Base-by-base conservation (phyloP, 2,797 vertebrate genomes). In the Vultur gryphus region DNA sequence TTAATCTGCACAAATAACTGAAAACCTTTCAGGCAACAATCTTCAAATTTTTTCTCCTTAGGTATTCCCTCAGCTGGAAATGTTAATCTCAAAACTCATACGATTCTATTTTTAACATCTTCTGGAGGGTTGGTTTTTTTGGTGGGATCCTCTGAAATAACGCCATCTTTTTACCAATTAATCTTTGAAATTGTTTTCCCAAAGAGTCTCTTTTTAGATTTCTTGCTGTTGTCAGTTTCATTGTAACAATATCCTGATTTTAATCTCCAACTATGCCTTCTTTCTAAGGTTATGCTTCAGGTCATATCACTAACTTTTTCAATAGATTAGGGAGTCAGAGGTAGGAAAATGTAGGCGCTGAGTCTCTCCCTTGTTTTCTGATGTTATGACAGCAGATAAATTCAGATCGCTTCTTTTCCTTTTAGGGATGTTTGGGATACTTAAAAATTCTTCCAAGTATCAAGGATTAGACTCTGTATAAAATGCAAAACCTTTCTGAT, bases 11-110 rank as follows among this genome's bases (percentile, higher is more conserved):
- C 17, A 79, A 85, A 86, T 73, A 94, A 90, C 66, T 62, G 66
- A 91, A 87, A 91, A 89, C 24, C 44, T 95, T 80, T 81, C 84
- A 91, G 89, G 89, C 75, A 92, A 90, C 13, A 88, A 61, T 44
- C 80, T 81, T 84, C 44, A 83, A 37, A 3, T 77, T 72, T 90
- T 87, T 93, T 78, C 41, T 89, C 26, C 65, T 87, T 84, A 66
- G 35, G 4, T 71, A 75, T 77, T 95, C 41, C 37, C 26, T 90
- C 81, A 95, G 29, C 66, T 94, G 73, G 78, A 95, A 97, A 94
- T 49, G 8, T 26, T 97, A 77, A 93, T 81, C 67, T 93, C 85
- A 88, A 87, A 89, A 82, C 7, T 62, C 86, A n/a, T 69, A 49
- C 13, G 13, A 66, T 73, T 80, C 48, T 89, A 79, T 73, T 91